A percentile compares a stretch with the other conserved stretches of the same genome.
Evolutionary conservation across 2,888 invertebrate genomes (phyloP).

Genomic region (Cordilura impudica): DNA sequence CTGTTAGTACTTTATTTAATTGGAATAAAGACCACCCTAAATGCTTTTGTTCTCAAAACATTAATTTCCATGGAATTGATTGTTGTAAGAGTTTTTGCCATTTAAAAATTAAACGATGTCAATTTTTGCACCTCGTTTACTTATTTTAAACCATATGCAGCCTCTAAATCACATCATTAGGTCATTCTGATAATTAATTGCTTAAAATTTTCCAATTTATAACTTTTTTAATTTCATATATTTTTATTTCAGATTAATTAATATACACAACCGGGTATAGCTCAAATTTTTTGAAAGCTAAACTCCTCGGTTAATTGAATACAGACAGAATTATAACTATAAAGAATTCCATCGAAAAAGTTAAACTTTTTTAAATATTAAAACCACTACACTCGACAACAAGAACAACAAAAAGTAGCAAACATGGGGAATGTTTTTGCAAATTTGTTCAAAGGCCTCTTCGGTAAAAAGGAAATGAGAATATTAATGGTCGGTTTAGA

Average conservation of each 20-base stretch:
- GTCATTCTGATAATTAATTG: too few relatives aligned
- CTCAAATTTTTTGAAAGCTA: constrained; percentile 28
- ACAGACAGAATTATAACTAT: constrained; percentile 52
- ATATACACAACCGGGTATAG: constrained; percentile 30
- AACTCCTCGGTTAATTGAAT: constrained; percentile 32
- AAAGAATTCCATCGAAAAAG: constrained; percentile 62
- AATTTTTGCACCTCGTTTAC: too few relatives aligned
- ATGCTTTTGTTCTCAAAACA: too few relatives aligned
- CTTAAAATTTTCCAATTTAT: not conserved
- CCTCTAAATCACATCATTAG: too few relatives aligned
- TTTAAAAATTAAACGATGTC: too few relatives aligned
- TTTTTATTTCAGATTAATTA: constrained; percentile 39
- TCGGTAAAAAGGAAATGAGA: constrained; percentile 99
- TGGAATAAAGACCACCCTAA: too few relatives aligned
- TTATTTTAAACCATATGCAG: too few relatives aligned
- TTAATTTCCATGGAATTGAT: too few relatives aligned
- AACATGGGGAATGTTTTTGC: constrained; percentile 99
- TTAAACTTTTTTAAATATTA: constrained; percentile 49
- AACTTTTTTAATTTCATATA: not conserved
- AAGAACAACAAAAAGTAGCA: constrained; percentile 60
- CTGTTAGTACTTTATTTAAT: too few relatives aligned
- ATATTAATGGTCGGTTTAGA: constrained; percentile 99
- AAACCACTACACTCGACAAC: constrained; percentile 23
- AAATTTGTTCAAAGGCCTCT: constrained; percentile 98
- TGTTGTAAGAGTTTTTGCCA: too few relatives aligned